Evolutionary conservation across 1,140 invertebrate genomes (phyloP).

Genomic region (Drosophila mojavensis): DNA sequence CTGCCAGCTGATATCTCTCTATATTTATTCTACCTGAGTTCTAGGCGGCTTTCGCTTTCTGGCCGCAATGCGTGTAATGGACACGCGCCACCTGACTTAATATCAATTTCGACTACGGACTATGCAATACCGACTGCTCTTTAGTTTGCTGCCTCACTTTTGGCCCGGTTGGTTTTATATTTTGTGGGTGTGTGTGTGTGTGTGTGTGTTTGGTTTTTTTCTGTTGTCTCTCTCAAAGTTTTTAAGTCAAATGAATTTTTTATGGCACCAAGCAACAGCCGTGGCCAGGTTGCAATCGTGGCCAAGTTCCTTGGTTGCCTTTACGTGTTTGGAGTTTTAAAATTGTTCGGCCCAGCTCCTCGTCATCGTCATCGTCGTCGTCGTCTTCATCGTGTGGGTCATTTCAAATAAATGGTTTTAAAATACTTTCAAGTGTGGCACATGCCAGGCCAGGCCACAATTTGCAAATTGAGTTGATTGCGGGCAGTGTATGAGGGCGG

Average conservation of each 20-base stretch:
- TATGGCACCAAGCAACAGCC: constrained; percentile 49
- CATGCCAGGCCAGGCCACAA: constrained; percentile 37
- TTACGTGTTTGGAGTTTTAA: constrained; percentile 63
- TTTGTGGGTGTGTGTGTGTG: background rate
- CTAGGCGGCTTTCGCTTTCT: constrained; percentile 54
- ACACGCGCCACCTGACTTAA: constrained; percentile 80
- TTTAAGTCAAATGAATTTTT: constrained; percentile 82
- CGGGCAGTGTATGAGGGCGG: background rate
- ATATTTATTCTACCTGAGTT: constrained; percentile 8
- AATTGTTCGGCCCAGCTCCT: constrained; percentile 41
- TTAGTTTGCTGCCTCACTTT: constrained; percentile 13
- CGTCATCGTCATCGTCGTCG: constrained; percentile 13
- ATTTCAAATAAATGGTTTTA: constrained; percentile 70
- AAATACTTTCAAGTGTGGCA: constrained; percentile 61
- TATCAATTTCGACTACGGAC: constrained; percentile 64
- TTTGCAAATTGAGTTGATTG: constrained; percentile 68
- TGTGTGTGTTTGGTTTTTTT: constrained; percentile 9
- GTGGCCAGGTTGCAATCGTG: constrained; percentile 27
- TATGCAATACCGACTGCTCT: constrained; percentile 18
- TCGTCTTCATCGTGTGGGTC: constrained; percentile 51
- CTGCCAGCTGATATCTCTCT: constrained; percentile 6
- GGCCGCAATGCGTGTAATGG: constrained; percentile 73
- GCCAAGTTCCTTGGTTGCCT: constrained; percentile 44
- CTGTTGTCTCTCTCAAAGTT: constrained; percentile 55
- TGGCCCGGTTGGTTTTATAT: constrained; percentile 13